Evolutionary conservation across 2,888 invertebrate species (phyloP).

Genomic region (Caenorhabditis doughertyi): DNA sequence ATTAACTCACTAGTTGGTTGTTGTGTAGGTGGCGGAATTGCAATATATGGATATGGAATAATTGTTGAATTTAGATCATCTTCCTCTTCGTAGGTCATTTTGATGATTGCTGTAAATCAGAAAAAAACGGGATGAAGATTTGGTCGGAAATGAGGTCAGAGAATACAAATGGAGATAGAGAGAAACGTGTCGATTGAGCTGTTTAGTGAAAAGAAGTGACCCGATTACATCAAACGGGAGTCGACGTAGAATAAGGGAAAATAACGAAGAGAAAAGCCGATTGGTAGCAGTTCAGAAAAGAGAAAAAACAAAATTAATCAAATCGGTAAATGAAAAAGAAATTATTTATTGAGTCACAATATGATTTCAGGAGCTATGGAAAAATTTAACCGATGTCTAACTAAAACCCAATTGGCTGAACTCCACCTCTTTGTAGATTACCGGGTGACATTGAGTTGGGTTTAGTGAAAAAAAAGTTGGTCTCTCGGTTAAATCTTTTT

Average conservation of each 20-base stretch:
- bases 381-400: too few species aligned
- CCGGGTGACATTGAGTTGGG: too few species aligned
- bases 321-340: not conserved
- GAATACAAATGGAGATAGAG: not conserved
- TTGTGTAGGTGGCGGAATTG: slow-evolving; percentile 53
- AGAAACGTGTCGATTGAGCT: slow-evolving; percentile 5
- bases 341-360: not conserved
- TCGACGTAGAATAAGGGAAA: slow-evolving; percentile 5
- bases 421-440: too few species aligned
- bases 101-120: not conserved
- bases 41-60: slow-evolving; percentile 48
- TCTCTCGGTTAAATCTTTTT: too few species aligned
- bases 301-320: not conserved
- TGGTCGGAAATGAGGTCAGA: slow-evolving; percentile 32
- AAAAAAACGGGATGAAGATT: too few species aligned
- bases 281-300: not conserved
- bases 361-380: not conserved
- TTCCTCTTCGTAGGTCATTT: slow-evolving; percentile 3
- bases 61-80: slow-evolving; percentile 44
- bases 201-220: not conserved
- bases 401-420: too few species aligned
- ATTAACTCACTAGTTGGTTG: slow-evolving; percentile 50
- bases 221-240: slow-evolving; percentile 2
- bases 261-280: not conserved
- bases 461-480: too few species aligned